These are phyloP conservation scores for Bombus confusus DNA, from an alignment of 1,140 invertebrate genomes.

Conservation along the genomic window DNA sequence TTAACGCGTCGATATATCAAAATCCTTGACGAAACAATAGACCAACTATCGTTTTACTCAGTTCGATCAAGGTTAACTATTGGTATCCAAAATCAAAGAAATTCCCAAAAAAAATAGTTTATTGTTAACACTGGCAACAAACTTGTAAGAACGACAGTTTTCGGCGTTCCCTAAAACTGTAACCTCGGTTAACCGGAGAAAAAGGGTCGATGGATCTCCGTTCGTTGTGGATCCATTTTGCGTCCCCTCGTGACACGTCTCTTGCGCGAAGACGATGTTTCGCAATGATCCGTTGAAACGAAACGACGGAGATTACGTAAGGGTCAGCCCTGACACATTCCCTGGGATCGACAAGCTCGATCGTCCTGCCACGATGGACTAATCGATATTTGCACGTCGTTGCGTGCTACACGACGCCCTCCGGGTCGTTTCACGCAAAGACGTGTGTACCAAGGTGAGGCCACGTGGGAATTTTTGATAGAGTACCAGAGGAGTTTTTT, in stretches of 20 bases:
- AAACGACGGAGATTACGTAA: conserved; percentile 63
- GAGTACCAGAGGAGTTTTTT: not conserved
- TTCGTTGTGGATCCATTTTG: not conserved
- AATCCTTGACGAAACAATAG: no score
- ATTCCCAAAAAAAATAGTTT: not conserved
- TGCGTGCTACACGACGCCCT: not conserved
- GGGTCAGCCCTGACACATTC: conserved; percentile 57
- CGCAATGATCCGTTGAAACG: conserved; percentile 50
- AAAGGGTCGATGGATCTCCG: no score
- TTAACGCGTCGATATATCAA: not conserved
- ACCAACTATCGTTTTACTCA: not conserved
- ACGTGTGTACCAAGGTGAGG: not conserved
- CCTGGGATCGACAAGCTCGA: conserved; percentile 46
- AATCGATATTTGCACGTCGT: conserved; percentile 39
- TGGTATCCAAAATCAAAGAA: not conserved
- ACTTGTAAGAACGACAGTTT: not conserved
- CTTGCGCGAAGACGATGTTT: conserved; percentile 41
- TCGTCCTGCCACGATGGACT: conserved; percentile 39
- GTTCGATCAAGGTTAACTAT: not conserved
- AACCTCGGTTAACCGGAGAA: not conserved
- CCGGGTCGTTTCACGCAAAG: not conserved
- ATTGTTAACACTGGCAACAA: not conserved
- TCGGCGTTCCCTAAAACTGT: not conserved
- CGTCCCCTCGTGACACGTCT: conserved; percentile 54
- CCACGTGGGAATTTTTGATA: not conserved